Percentiles rank a stretch among this genome's conserved stretches.
These are phyloP conservation scores for Caranx ignobilis DNA, from an alignment of 2,113 vertebrate species.

Conservation along the genomic window DNA sequence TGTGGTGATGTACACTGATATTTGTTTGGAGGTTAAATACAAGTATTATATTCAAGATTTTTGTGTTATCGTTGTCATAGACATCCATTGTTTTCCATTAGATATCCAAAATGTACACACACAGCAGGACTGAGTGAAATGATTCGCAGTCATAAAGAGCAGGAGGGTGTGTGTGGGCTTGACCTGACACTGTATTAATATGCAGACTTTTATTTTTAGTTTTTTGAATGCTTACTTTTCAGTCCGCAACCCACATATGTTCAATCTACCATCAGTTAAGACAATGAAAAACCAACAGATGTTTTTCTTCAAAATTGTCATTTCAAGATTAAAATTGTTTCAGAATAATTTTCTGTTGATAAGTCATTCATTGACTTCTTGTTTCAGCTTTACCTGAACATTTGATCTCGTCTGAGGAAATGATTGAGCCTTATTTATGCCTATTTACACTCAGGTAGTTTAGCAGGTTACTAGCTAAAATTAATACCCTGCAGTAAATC, in stretches of 20 bases:
- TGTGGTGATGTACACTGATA: not conserved
- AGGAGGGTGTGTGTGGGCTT: not conserved
- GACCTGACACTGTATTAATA: not conserved
- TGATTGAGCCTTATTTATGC: not conserved
- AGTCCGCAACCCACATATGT: too few relatives aligned
- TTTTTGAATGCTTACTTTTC: too few relatives aligned
- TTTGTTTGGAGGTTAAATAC: not conserved
- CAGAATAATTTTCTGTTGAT: not conserved
- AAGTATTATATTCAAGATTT: not conserved
- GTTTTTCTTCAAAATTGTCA: not conserved
- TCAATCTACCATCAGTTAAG: not conserved
- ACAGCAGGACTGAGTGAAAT: not conserved
- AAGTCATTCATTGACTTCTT: not conserved
- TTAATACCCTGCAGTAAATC: too few relatives aligned
- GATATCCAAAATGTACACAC: not conserved
- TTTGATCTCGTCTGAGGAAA: not conserved
- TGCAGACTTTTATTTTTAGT: too few relatives aligned
- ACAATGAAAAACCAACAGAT: too few relatives aligned
- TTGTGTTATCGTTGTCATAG: not conserved
- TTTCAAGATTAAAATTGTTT: not conserved
- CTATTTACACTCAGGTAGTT: not conserved
- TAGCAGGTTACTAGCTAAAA: too few relatives aligned
- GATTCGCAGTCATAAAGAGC: not conserved
- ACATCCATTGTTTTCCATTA: not conserved
- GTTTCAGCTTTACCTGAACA: not conserved